Percentiles rank a stretch among this genome's conserved stretches.
These are phyloP conservation scores for Nothocercus julius DNA, from an alignment of 2,113 vertebrate genomes.

Conservation along the genomic window DNA sequence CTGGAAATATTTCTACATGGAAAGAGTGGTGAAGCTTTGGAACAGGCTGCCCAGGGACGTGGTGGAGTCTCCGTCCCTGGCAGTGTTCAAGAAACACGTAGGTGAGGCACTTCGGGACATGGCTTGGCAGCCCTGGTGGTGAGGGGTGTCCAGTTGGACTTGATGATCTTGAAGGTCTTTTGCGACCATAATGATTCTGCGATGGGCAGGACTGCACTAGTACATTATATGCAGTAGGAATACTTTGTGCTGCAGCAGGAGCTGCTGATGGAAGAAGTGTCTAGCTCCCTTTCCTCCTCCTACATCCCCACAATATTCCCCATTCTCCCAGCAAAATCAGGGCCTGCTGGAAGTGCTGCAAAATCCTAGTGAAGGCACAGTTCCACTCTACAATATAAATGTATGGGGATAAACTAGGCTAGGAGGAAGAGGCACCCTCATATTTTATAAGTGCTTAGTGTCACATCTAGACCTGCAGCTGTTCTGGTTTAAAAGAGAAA, in stretches of 20 bases:
- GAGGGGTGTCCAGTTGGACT: no score
- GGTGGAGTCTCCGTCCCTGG: no score
- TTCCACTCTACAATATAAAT: not conserved
- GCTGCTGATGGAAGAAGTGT: not conserved
- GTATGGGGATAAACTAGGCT: not conserved
- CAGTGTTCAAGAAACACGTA: no score
- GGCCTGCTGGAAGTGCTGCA: not conserved
- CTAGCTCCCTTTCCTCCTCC: not conserved
- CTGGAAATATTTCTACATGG: no score
- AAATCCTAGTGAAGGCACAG: not conserved
- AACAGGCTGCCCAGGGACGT: no score
- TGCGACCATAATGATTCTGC: not conserved
- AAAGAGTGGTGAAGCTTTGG: no score
- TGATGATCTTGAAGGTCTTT: no score
- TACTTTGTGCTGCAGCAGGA: rapidly evolving
- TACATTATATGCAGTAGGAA: not conserved
- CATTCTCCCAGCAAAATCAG: not conserved
- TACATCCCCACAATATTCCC: rapidly evolving
- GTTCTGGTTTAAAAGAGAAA: not conserved
- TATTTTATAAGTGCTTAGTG: not conserved
- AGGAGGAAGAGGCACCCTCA: not conserved
- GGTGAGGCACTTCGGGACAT: no score
- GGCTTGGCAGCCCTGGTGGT: no score
- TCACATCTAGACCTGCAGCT: not conserved
- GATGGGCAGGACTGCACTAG: not conserved